A percentile compares a stretch with the other conserved stretches of the same genome.
Conservation (phyloP, 2,113 vertebrate species). For the Ceratotherium simum region DNA sequence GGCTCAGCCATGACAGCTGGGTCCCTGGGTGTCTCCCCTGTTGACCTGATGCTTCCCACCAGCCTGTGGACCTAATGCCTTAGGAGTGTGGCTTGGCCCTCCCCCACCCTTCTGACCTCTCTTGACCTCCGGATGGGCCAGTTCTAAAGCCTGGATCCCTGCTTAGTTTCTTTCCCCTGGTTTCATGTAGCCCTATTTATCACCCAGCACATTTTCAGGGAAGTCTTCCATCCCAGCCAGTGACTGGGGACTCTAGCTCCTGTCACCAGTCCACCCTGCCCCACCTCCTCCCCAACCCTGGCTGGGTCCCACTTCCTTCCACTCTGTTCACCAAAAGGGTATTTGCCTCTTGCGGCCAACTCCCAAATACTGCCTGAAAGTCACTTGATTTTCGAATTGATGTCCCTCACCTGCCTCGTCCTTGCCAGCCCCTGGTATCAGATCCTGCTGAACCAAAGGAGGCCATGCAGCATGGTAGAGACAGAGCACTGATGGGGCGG, state of each 20-base stretch:
- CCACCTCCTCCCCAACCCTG: not conserved
- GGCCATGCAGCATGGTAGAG: accelerated
- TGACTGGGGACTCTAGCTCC: too few relatives aligned
- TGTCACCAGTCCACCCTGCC: not conserved
- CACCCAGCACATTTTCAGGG: not conserved
- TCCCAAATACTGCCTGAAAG: not conserved
- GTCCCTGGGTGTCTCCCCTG: not conserved
- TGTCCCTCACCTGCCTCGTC: not conserved
- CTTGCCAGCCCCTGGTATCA: not conserved
- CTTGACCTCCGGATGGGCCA: not conserved
- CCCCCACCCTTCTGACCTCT: not conserved
- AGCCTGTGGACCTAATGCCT: not conserved
- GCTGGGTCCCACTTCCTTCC: not conserved
- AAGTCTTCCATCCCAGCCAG: not conserved
- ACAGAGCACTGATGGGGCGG: not conserved
- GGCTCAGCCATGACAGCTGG: not conserved
- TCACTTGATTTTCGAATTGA: not conserved
- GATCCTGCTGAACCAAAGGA: not conserved
- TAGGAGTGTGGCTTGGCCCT: not conserved
- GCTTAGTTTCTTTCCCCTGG: not conserved
- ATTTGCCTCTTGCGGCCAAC: not conserved
- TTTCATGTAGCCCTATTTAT: not conserved
- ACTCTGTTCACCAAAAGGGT: not conserved
- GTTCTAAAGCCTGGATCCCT: not conserved
- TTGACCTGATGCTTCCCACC: not conserved